phyloP scores from a whole-genome alignment of 2,797 vertebrate genomes.

The Botia kubotai region DNA sequence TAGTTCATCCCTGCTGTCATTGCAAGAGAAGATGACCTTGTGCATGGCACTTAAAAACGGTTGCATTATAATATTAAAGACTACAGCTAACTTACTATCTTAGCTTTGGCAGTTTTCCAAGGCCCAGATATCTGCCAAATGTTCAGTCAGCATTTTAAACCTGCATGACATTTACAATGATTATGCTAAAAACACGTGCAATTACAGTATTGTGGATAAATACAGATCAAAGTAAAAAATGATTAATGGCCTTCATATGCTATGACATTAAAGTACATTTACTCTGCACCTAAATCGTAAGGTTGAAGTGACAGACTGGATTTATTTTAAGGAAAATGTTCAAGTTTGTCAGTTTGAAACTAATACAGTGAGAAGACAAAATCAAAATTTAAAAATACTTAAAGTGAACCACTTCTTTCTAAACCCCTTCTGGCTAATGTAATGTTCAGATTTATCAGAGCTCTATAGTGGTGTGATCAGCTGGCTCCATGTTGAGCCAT shows the following conservation, averaged over 20 bases:
- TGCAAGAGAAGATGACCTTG: background rate
- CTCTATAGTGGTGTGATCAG: slow-evolving; percentile 17
- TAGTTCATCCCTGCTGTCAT: background rate
- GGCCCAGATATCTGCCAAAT: background rate
- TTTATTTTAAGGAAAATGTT: background rate
- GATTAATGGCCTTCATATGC: background rate
- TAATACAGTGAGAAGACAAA: background rate
- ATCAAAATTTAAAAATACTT: background rate
- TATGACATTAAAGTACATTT: background rate
- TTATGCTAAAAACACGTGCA: background rate
- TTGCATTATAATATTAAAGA: slow-evolving; percentile 10
- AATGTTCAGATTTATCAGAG: background rate
- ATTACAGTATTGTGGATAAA: background rate
- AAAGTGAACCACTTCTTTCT: background rate
- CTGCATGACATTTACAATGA: background rate
- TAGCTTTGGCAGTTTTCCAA: slow-evolving; percentile 2
- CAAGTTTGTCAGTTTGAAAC: background rate
- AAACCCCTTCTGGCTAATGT: background rate
- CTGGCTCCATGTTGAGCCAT: background rate
- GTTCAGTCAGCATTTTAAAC: slow-evolving; percentile 17
- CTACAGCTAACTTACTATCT: background rate
- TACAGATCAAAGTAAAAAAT: background rate
- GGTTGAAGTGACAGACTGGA: background rate
- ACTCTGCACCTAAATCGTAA: background rate
- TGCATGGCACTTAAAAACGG: background rate